phyloP scores from a whole-genome alignment of 2,888 invertebrate genomes.

The Acleris cristana region DNA sequence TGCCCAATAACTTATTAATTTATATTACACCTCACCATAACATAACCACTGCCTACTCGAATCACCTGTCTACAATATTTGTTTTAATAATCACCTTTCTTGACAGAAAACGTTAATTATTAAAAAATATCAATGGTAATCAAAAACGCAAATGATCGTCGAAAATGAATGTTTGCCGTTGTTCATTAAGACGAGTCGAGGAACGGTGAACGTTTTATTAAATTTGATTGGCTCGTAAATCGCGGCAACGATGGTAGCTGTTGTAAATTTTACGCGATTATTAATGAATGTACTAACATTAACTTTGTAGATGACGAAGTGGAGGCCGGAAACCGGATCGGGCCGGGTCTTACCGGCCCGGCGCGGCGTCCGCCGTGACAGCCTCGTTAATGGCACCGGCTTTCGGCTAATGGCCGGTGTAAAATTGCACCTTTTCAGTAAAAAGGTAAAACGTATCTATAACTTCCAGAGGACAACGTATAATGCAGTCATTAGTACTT shows the following conservation, averaged over 20 bases:
- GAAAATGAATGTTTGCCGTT: constrained; percentile 69
- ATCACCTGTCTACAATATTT: constrained; percentile 79
- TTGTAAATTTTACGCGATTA: constrained; percentile 57
- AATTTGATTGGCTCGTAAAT: constrained; percentile 65
- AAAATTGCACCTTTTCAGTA: constrained; percentile 44
- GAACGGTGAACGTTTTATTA: constrained; percentile 71
- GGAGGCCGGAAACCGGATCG: constrained; percentile 11
- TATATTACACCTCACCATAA: constrained; percentile 72
- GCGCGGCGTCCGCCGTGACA: constrained; percentile 41
- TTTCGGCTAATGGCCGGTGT: constrained; percentile 56
- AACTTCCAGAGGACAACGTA: constrained; percentile 49
- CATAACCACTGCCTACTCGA: constrained; percentile 69
- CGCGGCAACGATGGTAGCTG: constrained; percentile 47
- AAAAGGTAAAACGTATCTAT: constrained; percentile 52
- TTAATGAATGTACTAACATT: constrained; percentile 48
- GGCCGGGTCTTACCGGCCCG: constrained; percentile 14
- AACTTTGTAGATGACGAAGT: constrained; percentile 49
- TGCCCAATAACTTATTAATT: constrained; percentile 78
- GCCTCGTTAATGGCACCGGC: constrained; percentile 55
- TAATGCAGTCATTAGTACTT: neutral
- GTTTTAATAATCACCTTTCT: constrained; percentile 72
- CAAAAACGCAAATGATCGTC: constrained; percentile 73
- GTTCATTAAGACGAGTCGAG: constrained; percentile 64
- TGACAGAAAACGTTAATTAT: constrained; percentile 74
- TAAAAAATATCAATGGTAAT: constrained; percentile 80